These are phyloP conservation scores for Calyptomena viridis DNA, from an alignment of 2,113 vertebrate genomes.

Conservation along the genomic window DNA sequence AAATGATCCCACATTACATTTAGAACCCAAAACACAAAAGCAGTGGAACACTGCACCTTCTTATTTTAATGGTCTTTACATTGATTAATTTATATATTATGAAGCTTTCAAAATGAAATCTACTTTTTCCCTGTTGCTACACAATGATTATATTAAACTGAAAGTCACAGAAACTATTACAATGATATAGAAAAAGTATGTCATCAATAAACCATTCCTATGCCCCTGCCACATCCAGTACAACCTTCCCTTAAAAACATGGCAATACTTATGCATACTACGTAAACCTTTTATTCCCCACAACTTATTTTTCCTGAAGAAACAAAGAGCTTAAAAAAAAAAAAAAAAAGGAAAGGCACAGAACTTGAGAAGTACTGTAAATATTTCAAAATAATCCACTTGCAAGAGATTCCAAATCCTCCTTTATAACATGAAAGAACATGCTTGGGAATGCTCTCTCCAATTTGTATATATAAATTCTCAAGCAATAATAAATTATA, in stretches of 20 bases:
- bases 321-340: not conserved
- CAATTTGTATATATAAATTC: not conserved
- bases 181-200: not conserved
- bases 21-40: not conserved
- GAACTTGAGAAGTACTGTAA: not conserved
- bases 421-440: not conserved
- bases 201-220: not conserved
- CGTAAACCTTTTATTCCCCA: not conserved
- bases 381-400: not conserved
- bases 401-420: not conserved
- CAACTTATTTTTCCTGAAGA: not conserved
- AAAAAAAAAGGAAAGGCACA: not conserved
- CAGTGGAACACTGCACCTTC: not conserved
- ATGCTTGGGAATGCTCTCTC: not conserved
- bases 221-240: not conserved
- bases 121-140: not conserved
- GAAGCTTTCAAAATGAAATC: not conserved
- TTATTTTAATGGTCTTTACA: not conserved
- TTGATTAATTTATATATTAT: not conserved
- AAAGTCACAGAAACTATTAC: not conserved
- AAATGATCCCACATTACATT: not conserved
- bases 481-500: not conserved
- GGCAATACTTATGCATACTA: not conserved
- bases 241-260: not conserved
- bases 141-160: not conserved